Evolutionary conservation across 2,888 invertebrate genomes (phyloP).

Genomic region (Watsonalla binaria): DNA sequence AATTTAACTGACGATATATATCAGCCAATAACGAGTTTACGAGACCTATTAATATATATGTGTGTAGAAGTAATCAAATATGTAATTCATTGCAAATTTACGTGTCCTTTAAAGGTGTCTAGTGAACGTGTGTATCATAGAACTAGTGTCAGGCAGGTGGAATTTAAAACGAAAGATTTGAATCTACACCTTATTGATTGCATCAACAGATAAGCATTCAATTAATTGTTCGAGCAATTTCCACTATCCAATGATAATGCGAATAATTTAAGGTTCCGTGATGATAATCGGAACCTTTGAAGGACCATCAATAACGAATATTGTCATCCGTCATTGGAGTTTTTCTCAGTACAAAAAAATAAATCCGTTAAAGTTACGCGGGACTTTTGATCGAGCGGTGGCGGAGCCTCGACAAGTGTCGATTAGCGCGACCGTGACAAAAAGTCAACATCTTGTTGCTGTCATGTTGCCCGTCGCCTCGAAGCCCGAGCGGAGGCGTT

Average conservation of each 20-base stretch:
- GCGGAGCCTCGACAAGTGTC: slow-evolving; percentile 47
- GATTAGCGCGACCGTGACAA: slow-evolving; percentile 55
- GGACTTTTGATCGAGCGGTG: slow-evolving; percentile 43
- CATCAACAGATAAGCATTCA: not conserved
- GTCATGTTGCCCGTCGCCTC: slow-evolving; percentile 50
- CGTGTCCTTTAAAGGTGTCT: too few species aligned
- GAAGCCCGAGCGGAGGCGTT: slow-evolving; percentile 36
- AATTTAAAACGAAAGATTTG: not conserved
- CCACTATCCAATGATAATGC: not conserved
- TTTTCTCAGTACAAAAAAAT: slow-evolving; percentile 27
- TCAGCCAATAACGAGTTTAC: too few species aligned
- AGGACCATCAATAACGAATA: slow-evolving; percentile 42
- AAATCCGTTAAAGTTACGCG: slow-evolving; percentile 24
- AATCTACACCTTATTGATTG: not conserved
- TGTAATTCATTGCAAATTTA: too few species aligned
- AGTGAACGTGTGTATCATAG: too few species aligned
- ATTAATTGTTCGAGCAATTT: not conserved
- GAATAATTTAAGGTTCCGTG: not conserved
- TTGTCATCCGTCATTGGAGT: slow-evolving; percentile 36
- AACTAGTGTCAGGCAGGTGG: not conserved
- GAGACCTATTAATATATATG: too few species aligned
- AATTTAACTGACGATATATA: too few species aligned
- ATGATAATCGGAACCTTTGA: slow-evolving; percentile 17
- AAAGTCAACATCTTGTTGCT: slow-evolving; percentile 59
- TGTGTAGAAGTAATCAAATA: too few species aligned